phyloP scores from a whole-genome alignment of 2,113 vertebrate genomes.

The Lagopus leucura region DNA sequence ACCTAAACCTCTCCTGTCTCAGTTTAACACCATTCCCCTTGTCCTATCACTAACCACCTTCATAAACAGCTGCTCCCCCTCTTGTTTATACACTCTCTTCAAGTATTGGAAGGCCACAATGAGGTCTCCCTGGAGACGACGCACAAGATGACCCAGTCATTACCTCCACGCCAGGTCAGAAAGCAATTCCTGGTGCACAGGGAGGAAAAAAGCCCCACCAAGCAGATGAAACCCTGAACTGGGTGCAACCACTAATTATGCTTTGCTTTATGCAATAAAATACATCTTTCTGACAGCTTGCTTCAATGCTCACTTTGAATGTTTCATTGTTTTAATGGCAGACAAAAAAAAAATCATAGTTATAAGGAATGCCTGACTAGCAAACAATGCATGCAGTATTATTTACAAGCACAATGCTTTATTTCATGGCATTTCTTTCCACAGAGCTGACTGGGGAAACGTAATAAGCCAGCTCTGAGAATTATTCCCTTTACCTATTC shows the following conservation, averaged over 20 bases:
- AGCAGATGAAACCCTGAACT: background rate
- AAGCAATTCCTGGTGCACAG: background rate
- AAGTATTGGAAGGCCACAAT: too few species aligned
- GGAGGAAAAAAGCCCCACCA: background rate
- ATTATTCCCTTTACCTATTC: background rate
- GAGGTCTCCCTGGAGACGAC: background rate
- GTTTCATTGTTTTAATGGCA: conserved; percentile 23
- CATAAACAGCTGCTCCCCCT: too few species aligned
- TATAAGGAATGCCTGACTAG: background rate
- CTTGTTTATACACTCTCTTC: too few species aligned
- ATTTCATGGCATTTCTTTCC: conserved; percentile 23
- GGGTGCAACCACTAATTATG: background rate
- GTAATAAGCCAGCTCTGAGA: conserved; percentile 19
- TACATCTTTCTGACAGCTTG: background rate
- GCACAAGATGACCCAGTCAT: background rate
- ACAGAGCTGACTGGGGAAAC: background rate
- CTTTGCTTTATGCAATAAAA: background rate
- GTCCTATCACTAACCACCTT: too few species aligned
- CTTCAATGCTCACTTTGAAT: background rate
- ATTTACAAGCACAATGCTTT: conserved; percentile 25
- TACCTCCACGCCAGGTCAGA: background rate
- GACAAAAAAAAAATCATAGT: background rate
- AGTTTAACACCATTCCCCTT: too few species aligned
- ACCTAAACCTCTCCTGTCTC: too few species aligned
- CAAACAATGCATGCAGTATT: conserved; percentile 14